Evolutionary conservation across 2,797 vertebrate genomes (phyloP).

Genomic region (Holocentrus rufus): DNA sequence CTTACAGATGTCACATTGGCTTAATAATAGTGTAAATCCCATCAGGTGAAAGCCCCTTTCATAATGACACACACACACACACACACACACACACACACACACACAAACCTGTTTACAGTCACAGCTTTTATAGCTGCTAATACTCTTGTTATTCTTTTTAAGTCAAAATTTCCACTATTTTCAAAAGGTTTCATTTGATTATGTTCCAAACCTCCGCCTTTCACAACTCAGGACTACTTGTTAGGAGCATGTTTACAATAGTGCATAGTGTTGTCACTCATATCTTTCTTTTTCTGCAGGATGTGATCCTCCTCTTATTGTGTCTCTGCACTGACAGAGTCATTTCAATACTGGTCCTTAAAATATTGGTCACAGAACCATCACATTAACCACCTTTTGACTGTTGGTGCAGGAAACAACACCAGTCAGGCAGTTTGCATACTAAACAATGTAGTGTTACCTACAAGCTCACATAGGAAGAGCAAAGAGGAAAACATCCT

Average conservation of each 20-base stretch:
- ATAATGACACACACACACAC: constrained; percentile 8
- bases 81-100: neutral
- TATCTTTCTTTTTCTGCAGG: neutral
- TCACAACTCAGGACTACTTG: constrained; percentile 17
- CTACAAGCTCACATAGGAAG: constrained; percentile 24
- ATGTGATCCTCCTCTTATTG: neutral
- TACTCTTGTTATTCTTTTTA: constrained; percentile 12
- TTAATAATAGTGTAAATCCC: constrained; percentile 28
- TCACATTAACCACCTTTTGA: constrained; percentile 44
- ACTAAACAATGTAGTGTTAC: constrained; percentile 26
- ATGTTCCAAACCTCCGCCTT: neutral
- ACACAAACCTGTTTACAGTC: too few species aligned
- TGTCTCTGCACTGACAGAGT: neutral
- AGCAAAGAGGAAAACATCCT: constrained; percentile 21
- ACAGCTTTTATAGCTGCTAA: constrained; percentile 10
- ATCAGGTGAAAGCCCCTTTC: constrained; percentile 16
- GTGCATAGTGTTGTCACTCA: too few species aligned
- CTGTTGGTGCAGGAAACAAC: constrained; percentile 21
- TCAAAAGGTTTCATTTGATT: neutral
- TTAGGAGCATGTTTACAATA: too few species aligned
- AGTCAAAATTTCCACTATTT: neutral
- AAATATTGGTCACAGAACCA: constrained; percentile 25
- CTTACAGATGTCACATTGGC: constrained; percentile 37
- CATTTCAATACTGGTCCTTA: neutral
- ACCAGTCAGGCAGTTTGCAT: constrained; percentile 18